Evolutionary conservation across 2,888 invertebrate genomes (phyloP).

Genomic region (Phorcus lineatus): DNA sequence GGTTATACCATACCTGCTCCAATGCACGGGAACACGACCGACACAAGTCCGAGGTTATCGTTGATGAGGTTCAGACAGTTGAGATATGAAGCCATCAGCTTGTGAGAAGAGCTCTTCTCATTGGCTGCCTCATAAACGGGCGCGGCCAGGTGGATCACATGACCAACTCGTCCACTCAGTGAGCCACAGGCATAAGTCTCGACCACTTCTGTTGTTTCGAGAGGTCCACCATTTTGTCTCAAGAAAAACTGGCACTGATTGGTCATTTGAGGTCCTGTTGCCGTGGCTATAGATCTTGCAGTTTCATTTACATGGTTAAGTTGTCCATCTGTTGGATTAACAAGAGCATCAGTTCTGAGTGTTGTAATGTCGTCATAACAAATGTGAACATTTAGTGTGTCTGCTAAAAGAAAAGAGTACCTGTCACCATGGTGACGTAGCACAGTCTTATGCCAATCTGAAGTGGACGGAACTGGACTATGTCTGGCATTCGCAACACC

Average conservation of each 20-base stretch:
- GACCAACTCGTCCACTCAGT: conserved; percentile 26
- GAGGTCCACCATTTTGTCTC: background rate
- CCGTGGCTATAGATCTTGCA: background rate
- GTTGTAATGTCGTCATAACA: background rate
- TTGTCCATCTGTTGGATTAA: conserved; percentile 10
- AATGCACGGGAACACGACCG: background rate
- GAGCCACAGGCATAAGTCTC: background rate
- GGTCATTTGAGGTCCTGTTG: conserved; percentile 1
- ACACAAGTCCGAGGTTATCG: background rate
- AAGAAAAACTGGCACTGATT: background rate
- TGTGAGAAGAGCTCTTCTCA: background rate
- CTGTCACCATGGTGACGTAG: background rate
- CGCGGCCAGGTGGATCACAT: conserved; percentile 64
- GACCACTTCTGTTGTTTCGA: background rate
- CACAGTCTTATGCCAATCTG: background rate
- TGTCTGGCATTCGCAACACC: background rate
- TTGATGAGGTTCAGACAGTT: conserved; percentile 1
- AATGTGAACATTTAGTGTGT: background rate
- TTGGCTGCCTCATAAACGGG: conserved; percentile 56
- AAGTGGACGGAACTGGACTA: background rate
- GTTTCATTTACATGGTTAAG: conserved; percentile 17
- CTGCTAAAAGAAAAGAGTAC: conserved; percentile 1
- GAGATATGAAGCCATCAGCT: background rate
- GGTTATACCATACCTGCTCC: conserved; percentile 4
- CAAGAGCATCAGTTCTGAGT: background rate